Conservation (phyloP, 2,797 vertebrate species). For the Hephaestus fuliginosus region DNA sequence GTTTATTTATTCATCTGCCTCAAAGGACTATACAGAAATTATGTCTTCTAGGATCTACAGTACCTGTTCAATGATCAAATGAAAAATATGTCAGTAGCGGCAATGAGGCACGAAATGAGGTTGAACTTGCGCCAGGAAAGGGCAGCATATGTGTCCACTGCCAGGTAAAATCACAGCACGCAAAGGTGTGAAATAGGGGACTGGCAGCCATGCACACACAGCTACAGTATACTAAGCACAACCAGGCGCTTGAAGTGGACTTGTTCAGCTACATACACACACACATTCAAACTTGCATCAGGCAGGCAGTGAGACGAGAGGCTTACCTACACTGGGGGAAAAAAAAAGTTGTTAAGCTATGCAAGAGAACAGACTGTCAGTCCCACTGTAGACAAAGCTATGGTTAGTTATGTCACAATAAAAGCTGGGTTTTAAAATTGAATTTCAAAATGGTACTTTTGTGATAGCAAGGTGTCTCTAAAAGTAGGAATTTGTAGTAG, state of each 20-base stretch:
- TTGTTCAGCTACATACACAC: neutral
- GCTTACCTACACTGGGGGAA: neutral
- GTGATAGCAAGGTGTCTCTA: neutral
- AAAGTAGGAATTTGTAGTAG: neutral
- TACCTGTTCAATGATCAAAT: slow-evolving; percentile 14
- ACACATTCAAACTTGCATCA: slow-evolving; percentile 8
- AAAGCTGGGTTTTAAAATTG: slow-evolving; percentile 2
- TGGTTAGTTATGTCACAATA: neutral
- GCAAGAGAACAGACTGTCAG: slow-evolving; percentile 4
- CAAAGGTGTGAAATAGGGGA: slow-evolving; percentile 45
- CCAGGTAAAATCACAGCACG: slow-evolving; percentile 54
- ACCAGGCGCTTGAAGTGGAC: slow-evolving; percentile 28
- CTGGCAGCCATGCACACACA: slow-evolving; percentile 38
- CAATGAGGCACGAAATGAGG: slow-evolving; percentile 6
- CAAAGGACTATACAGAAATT: neutral
- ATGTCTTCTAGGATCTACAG: neutral
- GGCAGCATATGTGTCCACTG: slow-evolving; percentile 39
- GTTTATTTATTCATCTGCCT: neutral
- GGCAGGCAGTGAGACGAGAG: neutral
- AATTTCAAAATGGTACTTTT: slow-evolving; percentile 9
- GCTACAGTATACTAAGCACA: slow-evolving; percentile 33
- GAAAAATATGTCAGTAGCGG: slow-evolving; percentile 14
- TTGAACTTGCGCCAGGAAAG: slow-evolving; percentile 20
- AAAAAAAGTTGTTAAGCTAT: neutral
- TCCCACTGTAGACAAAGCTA: neutral